Base-by-base conservation (phyloP, 2,797 vertebrate species). In the Podarcis siculus region DNA sequence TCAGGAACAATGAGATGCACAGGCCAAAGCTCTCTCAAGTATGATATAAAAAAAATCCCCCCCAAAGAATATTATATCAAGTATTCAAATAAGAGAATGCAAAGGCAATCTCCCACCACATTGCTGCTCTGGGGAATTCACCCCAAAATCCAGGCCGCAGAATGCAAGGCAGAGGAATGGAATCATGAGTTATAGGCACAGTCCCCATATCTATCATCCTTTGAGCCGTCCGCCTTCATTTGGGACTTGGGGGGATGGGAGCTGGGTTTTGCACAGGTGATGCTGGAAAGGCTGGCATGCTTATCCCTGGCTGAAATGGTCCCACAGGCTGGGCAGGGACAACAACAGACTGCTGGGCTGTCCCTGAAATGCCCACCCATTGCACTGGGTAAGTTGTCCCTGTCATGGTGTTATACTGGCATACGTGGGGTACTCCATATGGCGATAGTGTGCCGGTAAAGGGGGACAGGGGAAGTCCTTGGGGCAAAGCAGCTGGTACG, bases 341-440 rank as follows among this genome's bases (percentile, higher is more conserved):
- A 23, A 93, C 88, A 64, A 95, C 85, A 21, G 96, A 84, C 30
- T 93, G 92, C 77, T 93, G 95, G 27, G 93, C 69, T 76, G 91
- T 84, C 91, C 93, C 93, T 27, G 95, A 88, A 92, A 94, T 89
- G 73, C 95, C 94, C 86, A 95, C 87, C 95, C 96, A 96, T 83
- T 95, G 96, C 80, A 95, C 87, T 15, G 96, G 95, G 90, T 96
- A 96, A 15, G 92, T 89, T 30, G 92, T 19, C 19, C 92, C 88
- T 3, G 87, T 91, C 61, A 96, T 86, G 81, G 92, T 89, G 87
- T 92, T 95, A 86, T 95, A 96, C 71, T 95, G 96, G 91, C 95
- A 96, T 84, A 92, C 90, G 69, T 95, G 94, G 86, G 98, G 96
- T 93, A 98, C 93, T 96, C 97, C 96, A 93, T 98, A 98, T 86